phyloP scores from a whole-genome alignment of 2,797 vertebrate species.

The Lepidocolaptes lacrymiger region DNA sequence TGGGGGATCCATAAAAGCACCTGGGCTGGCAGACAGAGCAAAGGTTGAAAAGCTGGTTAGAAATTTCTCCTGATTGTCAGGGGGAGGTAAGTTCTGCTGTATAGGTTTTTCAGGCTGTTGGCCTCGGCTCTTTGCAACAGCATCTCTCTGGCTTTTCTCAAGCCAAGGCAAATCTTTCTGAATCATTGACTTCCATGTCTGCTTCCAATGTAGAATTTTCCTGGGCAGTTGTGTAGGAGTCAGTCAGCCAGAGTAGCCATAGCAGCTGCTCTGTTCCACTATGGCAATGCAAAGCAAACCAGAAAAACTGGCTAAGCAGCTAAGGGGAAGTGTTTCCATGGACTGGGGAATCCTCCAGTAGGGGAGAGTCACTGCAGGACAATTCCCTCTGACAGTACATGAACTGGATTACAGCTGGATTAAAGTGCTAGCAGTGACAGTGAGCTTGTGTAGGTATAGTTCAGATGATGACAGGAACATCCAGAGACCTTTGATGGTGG shows the following conservation, averaged over 20 bases:
- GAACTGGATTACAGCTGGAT: background rate
- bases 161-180: background rate
- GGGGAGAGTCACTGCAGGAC: background rate
- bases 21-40: background rate
- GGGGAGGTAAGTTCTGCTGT: background rate
- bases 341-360: background rate
- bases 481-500: background rate
- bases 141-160: background rate
- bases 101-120: background rate
- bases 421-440: background rate
- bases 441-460: background rate
- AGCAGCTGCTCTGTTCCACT: background rate
- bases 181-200: background rate
- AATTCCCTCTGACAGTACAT: background rate
- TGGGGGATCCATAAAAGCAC: background rate
- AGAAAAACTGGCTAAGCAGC: slow-evolving; percentile 33
- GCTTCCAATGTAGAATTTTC: background rate
- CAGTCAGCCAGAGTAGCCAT: background rate
- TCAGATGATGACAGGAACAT: background rate
- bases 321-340: background rate
- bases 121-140: background rate
- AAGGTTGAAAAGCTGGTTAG: background rate
- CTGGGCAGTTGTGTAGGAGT: background rate
- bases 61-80: background rate
- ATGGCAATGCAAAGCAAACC: background rate